phyloP scores from a whole-genome alignment of 2,113 vertebrate genomes.

The Procapra przewalskii region DNA sequence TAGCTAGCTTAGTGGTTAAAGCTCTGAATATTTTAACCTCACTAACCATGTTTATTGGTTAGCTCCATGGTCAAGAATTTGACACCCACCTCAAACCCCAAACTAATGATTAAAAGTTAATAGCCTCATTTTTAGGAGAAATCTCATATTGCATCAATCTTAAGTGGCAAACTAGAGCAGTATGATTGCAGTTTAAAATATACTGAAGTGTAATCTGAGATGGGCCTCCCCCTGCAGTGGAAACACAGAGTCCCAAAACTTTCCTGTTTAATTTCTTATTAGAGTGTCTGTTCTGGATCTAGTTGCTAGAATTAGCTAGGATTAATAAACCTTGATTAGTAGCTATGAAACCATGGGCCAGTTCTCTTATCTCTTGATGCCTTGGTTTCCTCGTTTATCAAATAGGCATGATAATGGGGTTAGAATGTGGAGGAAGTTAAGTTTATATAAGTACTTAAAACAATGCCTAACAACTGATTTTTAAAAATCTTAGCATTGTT shows the following conservation, averaged over 20 bases:
- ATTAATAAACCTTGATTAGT: not conserved
- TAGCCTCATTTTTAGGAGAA: not conserved
- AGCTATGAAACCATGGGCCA: not conserved
- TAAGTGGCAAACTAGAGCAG: not conserved
- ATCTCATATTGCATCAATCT: not conserved
- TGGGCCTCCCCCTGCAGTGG: not conserved
- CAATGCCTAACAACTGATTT: not conserved
- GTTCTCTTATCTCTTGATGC: not conserved
- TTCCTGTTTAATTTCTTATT: not conserved
- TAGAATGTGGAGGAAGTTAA: not conserved
- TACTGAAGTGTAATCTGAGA: not conserved
- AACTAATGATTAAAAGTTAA: not conserved
- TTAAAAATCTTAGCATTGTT: not conserved
- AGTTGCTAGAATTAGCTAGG: not conserved
- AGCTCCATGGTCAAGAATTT: not conserved
- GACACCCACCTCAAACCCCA: not conserved
- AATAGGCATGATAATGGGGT: not conserved
- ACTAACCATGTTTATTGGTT: not conserved
- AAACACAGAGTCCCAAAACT: not conserved
- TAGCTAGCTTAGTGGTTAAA: not conserved
- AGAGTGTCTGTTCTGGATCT: not conserved
- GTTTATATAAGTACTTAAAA: not conserved
- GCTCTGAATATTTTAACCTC: not conserved
- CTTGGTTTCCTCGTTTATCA: not conserved
- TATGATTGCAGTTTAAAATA: not conserved